Base-by-base conservation (phyloP, 2,113 vertebrate genomes). In the Tauraco erythrolophus region DNA sequence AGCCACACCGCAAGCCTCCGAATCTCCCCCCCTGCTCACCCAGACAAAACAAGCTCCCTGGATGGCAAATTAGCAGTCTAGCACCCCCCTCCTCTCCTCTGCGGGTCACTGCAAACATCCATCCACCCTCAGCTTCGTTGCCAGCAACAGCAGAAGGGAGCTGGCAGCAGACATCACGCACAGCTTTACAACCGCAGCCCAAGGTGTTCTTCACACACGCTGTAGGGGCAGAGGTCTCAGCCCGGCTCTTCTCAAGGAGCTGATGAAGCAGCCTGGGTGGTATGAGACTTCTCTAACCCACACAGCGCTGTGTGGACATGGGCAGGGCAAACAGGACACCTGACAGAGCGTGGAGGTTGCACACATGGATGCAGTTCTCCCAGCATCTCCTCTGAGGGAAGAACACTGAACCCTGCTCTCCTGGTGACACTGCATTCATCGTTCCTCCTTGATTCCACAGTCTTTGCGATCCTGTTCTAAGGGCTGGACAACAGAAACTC, bases 1-100 rank as follows among this genome's bases (percentile, higher is more conserved):
- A 94, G 85, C 88, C 87, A 96, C 95, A 96, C 89, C 5, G 9
- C 94, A 97, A 97, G 93, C 91, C 80, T 96, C 50, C 30, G 39
- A 72, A 57, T 54, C 74, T 95, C 89, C 89, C 89, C 65, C 74
- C 24, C 65, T 80, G 87, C 81, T 95, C 84, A 57, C 57, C 61
- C 70, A 72, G 68, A 71, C 81, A 78, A 84, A 95, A 91, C 21
- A 68, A 96, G 90, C 33, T 46, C 74, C 68, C 45, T 75, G 58
- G 84, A 66, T 65, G 72, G 70, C 54, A 92, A 65, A 31, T 60
- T 2, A 31, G 48, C 74, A 88, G 61, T 16, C 72, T 27, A 71
- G 72, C 54, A 84, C 24, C 35, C 62, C 39, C 6, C 30, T 66
- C 43, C 53, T 85, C 50, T 79, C 45, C 80, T 84, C 79, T 65